Percentiles rank a stretch among this genome's conserved stretches.
These are phyloP conservation scores for Subacronicta megacephala DNA, from an alignment of 2,888 invertebrate species.

Conservation along the genomic window DNA sequence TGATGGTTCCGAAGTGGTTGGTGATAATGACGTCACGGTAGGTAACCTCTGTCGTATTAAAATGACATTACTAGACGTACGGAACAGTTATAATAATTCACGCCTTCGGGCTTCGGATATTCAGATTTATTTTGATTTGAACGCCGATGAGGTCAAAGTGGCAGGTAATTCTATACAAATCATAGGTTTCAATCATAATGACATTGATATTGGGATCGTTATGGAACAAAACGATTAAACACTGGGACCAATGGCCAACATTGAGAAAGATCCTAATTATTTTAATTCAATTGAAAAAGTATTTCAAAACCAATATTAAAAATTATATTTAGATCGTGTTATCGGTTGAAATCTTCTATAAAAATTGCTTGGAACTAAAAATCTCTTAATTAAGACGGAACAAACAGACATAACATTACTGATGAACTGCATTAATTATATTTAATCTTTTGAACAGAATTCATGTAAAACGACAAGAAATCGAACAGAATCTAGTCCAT, in stretches of 20 bases:
- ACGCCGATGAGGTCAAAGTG: slow-evolving; percentile 45
- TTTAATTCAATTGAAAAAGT: neutral
- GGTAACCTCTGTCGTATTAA: slow-evolving; percentile 80
- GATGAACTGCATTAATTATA: no score
- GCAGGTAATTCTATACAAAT: slow-evolving; percentile 46
- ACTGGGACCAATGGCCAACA: neutral
- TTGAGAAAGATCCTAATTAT: neutral
- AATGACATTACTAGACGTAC: slow-evolving; percentile 84
- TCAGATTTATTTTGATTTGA: slow-evolving; percentile 63
- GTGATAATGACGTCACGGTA: slow-evolving; percentile 86
- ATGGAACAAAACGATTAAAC: slow-evolving; percentile 15
- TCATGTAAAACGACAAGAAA: neutral
- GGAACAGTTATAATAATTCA: slow-evolving; percentile 82
- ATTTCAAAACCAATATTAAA: no score
- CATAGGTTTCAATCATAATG: slow-evolving; percentile 23
- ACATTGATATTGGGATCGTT: slow-evolving; percentile 29
- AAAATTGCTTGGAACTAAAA: no score
- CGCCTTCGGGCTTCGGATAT: slow-evolving; percentile 73
- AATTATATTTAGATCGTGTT: no score
- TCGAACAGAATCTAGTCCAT: neutral
- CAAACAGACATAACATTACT: no score
- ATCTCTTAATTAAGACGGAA: no score
- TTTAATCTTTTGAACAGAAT: neutral
- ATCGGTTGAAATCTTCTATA: no score
- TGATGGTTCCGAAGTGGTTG: slow-evolving; percentile 57